Evolutionary conservation across 2,113 vertebrate species (phyloP), one percentile per base, ranked within the genome.

Genomic region (Neoarius graeffei): DNA sequence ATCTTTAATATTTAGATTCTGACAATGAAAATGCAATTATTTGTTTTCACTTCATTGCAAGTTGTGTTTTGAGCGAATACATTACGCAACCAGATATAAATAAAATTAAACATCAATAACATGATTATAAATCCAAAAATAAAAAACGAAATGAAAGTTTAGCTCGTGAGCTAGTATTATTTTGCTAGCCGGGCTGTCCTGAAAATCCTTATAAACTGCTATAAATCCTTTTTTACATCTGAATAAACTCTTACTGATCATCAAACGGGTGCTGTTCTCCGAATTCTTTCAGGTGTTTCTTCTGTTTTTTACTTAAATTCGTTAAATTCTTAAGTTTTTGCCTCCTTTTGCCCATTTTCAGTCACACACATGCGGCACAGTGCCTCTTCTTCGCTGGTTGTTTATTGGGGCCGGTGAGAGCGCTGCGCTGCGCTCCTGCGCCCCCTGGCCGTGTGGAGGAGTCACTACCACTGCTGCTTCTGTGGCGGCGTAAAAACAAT

Each of bases 181-280:
- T 19, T 5, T 1, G 57, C 57, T 71, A 35, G 52, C 54, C 6
- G 14, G 10, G 15, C n/a, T 30, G 15, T 4, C 85, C 89, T 89
- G 52, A 14, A 69, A n/a, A 50, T 9, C 35, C 9, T 54, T 25
- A 67, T 20, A 23, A 56, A 59, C 0, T 30, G 25, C 1, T 13
- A 59, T 73, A 85, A 85, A 23, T 4, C 1, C 4, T 0, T 6
- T 19, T n/a, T 54, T 19, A 11, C 1, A 54, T 48, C 11, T 54
- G 90, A 86, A 73, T 7, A 7, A 54, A 5, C 27, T 84, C 96
- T 93, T 91, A 98, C 98, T 90, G 89, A 83, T 99, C 97, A 15
- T 97, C 92, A 84, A 97, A 97, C 0, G 98, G 98, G 84, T 99
- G 98, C 89, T 97, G 94, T 93, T 99, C 98, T 92, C 98, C 98